Conservation (phyloP, 2,113 vertebrate genomes). For the Crotalus tigris region DNA sequence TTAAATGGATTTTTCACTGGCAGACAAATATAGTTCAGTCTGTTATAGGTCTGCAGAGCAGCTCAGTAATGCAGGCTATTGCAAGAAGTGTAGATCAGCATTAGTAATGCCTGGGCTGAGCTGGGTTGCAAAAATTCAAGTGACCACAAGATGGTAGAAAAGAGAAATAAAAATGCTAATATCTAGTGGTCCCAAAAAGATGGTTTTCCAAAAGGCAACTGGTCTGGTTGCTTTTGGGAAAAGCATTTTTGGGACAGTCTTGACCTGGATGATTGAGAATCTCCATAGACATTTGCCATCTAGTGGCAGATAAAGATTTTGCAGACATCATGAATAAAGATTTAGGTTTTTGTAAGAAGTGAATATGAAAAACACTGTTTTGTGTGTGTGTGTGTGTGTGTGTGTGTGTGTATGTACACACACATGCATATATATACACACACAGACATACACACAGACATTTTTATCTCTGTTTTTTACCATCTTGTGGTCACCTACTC, state of each 20-base stretch:
- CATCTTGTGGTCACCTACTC: too few relatives aligned
- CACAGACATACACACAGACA: too few relatives aligned
- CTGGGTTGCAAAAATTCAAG: neutral
- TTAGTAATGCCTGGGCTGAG: neutral
- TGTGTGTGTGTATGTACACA: too few relatives aligned
- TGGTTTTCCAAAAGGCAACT: neutral
- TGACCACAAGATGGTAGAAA: neutral
- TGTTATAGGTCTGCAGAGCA: neutral
- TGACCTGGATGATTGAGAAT: neutral
- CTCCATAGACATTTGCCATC: neutral
- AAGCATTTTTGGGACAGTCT: neutral
- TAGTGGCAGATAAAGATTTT: neutral
- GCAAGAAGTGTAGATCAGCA: neutral
- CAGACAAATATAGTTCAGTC: neutral
- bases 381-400: neutral
- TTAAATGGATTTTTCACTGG: neutral
- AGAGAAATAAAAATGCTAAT: neutral
- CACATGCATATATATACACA: too few relatives aligned
- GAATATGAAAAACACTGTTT: neutral
- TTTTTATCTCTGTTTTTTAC: too few relatives aligned
- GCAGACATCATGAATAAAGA: neutral
- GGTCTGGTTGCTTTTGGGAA: too few relatives aligned
- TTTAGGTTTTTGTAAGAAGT: neutral
- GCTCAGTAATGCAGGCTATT: neutral
- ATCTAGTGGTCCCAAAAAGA: neutral